Percentiles rank a stretch among this genome's conserved stretches.
phyloP scores from a whole-genome alignment of 2,888 invertebrate genomes.

The Pollenia amentaria region DNA sequence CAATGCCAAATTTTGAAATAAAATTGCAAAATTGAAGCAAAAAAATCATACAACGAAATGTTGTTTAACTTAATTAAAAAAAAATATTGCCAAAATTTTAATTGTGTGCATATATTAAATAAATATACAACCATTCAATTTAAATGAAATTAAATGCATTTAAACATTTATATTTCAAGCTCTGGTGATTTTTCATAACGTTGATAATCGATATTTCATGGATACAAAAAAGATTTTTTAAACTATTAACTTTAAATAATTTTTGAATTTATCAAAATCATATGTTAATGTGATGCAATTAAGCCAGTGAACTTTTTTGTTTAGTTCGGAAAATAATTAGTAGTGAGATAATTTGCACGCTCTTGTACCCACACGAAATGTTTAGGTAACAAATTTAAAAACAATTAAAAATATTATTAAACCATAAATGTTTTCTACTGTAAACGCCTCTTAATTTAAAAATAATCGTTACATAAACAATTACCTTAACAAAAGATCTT shows the following conservation, averaged over 20 bases:
- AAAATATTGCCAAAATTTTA: constrained; percentile 47
- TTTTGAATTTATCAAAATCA: constrained; percentile 44
- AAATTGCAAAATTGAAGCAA: constrained; percentile 33
- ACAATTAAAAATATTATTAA: constrained; percentile 15
- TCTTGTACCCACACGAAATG: constrained; percentile 50
- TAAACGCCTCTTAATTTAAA: not conserved
- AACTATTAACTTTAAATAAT: constrained; percentile 13
- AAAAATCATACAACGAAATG: constrained; percentile 8
- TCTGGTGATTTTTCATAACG: constrained; percentile 42
- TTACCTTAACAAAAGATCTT: not conserved
- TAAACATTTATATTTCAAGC: constrained; percentile 48
- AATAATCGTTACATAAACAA: not conserved
- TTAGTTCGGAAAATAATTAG: not conserved
- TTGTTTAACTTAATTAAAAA: constrained; percentile 22
- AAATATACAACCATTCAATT: not conserved
- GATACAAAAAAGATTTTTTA: constrained; percentile 6
- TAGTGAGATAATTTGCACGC: constrained; percentile 63
- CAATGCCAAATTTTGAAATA: constrained; percentile 51
- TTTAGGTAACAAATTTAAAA: constrained; percentile 33
- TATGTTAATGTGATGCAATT: constrained; percentile 30
- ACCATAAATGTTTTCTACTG: not conserved
- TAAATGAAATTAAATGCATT: constrained; percentile 27
- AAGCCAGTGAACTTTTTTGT: constrained; percentile 61
- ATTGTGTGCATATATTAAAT: constrained; percentile 46
- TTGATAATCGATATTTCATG: constrained; percentile 21